phyloP scores from a whole-genome alignment of 2,797 vertebrate species.

The Tympanoctomys barrerae region DNA sequence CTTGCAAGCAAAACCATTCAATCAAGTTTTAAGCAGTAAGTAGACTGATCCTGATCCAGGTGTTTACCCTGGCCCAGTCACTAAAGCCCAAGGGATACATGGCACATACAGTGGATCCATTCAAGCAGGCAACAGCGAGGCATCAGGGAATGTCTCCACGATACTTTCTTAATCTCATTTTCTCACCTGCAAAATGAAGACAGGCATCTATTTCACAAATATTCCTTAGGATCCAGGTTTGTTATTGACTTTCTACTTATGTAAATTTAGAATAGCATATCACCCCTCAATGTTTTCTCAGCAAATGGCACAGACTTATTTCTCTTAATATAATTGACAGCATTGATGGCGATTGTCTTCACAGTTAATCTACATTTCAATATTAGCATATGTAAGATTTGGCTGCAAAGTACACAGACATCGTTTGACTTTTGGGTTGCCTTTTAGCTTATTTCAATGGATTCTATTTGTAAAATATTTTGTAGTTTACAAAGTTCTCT shows the following conservation, averaged over 20 bases:
- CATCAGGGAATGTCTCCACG: neutral
- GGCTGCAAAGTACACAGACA: neutral
- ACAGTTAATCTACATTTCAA: conserved; percentile 38
- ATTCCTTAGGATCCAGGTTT: neutral
- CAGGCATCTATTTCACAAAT: neutral
- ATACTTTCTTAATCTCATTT: conserved; percentile 1
- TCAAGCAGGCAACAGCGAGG: neutral
- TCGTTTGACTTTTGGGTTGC: neutral
- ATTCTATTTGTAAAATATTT: neutral
- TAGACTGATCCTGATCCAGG: neutral
- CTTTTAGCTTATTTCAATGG: neutral
- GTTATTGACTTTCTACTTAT: conserved; percentile 45
- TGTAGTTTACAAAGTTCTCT: neutral
- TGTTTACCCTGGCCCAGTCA: neutral
- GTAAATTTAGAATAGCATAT: conserved; percentile 7
- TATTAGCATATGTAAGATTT: neutral
- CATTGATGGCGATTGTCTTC: neutral
- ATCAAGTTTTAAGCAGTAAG: neutral
- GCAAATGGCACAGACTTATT: conserved; percentile 29
- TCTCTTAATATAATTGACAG: conserved; percentile 6
- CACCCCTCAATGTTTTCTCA: neutral
- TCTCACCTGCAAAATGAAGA: neutral
- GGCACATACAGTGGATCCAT: neutral
- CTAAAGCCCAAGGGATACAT: neutral
- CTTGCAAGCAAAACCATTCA: neutral